Conservation (phyloP, 1,140 invertebrate species). For the Drosophila arawakana region DNA sequence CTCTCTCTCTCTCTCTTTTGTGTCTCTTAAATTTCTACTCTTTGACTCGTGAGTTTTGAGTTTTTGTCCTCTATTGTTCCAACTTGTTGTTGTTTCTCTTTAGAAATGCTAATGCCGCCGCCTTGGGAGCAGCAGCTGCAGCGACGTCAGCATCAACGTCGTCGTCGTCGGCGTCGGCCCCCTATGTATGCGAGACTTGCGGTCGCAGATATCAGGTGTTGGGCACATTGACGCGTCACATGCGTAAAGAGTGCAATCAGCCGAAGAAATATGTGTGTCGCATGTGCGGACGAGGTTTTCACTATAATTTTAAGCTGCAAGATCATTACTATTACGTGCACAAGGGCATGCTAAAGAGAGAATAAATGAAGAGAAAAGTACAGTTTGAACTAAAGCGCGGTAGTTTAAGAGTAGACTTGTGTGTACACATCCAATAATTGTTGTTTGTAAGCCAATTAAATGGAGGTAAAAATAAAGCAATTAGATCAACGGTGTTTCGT, state of each 20-base stretch:
- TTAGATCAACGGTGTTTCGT: constrained; percentile 15
- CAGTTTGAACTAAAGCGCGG: neutral
- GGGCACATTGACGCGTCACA: constrained; percentile 86
- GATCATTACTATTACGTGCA: constrained; percentile 79
- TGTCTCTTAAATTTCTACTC: neutral
- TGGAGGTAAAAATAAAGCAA: constrained; percentile 29
- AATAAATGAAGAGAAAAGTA: constrained; percentile 21
- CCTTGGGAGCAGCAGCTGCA: constrained; percentile 14
- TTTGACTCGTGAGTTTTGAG: constrained; percentile 5
- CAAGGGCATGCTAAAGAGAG: constrained; percentile 59
- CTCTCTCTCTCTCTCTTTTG: constrained; percentile 19
- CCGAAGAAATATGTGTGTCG: constrained; percentile 85
- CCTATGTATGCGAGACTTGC: constrained; percentile 86
- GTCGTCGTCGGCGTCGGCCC: constrained; percentile 42
- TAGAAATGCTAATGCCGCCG: constrained; percentile 33
- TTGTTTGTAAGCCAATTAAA: constrained; percentile 25
- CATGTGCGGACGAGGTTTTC: constrained; percentile 85
- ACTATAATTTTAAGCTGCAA: constrained; percentile 85
- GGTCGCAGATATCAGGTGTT: constrained; percentile 86
- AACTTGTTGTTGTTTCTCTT: constrained; percentile 45
- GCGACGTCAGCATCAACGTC: constrained; percentile 15
- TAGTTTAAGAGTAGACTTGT: constrained; percentile 16
- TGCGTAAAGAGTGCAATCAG: constrained; percentile 86
- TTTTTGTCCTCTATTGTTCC: constrained; percentile 3
- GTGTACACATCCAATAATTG: constrained; percentile 10